A percentile compares a stretch with the other conserved stretches of the same genome.
phyloP scores from a whole-genome alignment of 2,888 invertebrate species.

The Xanthorhoe designata region DNA sequence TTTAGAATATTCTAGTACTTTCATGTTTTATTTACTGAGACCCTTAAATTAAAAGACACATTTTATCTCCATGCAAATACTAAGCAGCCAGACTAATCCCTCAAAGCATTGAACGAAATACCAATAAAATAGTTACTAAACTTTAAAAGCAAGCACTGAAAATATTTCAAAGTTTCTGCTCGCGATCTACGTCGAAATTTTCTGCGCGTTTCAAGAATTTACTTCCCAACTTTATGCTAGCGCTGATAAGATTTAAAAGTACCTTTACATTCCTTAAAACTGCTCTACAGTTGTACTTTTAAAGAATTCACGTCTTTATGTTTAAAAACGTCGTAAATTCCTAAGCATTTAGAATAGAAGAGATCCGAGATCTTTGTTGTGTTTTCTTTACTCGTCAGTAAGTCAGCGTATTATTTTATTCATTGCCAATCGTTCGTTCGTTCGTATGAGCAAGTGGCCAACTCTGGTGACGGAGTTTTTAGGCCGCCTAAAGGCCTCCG shows the following conservation, averaged over 20 bases:
- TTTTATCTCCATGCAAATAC: neutral
- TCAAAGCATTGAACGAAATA: conserved; percentile 3
- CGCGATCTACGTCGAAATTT: conserved; percentile 31
- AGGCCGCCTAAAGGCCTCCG: too few species aligned
- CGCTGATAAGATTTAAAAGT: conserved; percentile 36
- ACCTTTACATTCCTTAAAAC: conserved; percentile 32
- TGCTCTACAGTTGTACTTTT: conserved; percentile 23
- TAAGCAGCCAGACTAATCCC: neutral
- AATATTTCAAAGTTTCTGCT: conserved; percentile 34
- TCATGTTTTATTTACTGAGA: neutral
- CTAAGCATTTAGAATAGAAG: neutral
- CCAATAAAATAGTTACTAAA: conserved; percentile 20
- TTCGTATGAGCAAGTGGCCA: too few species aligned
- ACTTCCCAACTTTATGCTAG: conserved; percentile 34
- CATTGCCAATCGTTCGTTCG: too few species aligned
- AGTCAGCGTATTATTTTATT: too few species aligned
- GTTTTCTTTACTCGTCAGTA: neutral
- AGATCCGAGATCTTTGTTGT: conserved; percentile 10
- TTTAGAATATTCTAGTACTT: too few species aligned
- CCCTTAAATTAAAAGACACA: neutral
- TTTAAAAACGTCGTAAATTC: conserved; percentile 16
- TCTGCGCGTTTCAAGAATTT: conserved; percentile 31
- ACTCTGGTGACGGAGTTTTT: too few species aligned
- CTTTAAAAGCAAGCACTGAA: conserved; percentile 24
- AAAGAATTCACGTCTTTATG: conserved; percentile 14